Evolutionary conservation across 2,797 vertebrate species (phyloP), one percentile per base, ranked within the genome.

Genomic region (Enteromius anoplus): DNA sequence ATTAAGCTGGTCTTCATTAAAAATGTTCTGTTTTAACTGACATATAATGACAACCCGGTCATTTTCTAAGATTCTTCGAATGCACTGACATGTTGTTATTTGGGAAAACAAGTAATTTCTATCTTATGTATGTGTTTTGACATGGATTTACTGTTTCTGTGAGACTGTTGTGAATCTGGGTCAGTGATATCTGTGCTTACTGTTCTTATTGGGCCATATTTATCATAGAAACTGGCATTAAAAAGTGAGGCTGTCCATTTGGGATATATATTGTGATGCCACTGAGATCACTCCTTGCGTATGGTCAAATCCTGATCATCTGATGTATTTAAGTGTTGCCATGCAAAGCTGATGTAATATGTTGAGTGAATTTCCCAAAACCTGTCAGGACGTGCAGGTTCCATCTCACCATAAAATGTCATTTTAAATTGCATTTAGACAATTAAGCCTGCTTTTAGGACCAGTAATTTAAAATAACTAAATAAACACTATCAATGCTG

Each of bases 131-230:
- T 90, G 92, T 94, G 92, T 95, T 93, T 93, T 92, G 92, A 84
- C 75, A 95, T 89, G 92, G 91, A 93, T 84, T 90, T 95, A 93
- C 92, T 93, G 94, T 96, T 95, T 94, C 92, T 94, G 94, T 96
- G 93, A 95, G 94, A 95, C 93, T 95, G 90, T 94, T 89, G 94
- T 94, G 93, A 89, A 93, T 90, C 93, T 93, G 92, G 93, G 93
- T 94, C 93, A 91, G 94, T 94, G 93, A 94, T 94, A 92, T 94
- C 91, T 94, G 93, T 95, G 92, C 92, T 94, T 92, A 92, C 93
- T 92, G 89, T 91, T 94, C 7, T 65, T 91, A 84, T 93, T 93
- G 93, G 93, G 94, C 94, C 93, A 95, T 95, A 94, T 94, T 94
- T 95, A 94, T 94, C 91, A 94, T 92, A 92, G 93, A 94, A 92